Evolutionary conservation across 2,888 invertebrate genomes (phyloP).

Genomic region (Apodemia mormo): DNA sequence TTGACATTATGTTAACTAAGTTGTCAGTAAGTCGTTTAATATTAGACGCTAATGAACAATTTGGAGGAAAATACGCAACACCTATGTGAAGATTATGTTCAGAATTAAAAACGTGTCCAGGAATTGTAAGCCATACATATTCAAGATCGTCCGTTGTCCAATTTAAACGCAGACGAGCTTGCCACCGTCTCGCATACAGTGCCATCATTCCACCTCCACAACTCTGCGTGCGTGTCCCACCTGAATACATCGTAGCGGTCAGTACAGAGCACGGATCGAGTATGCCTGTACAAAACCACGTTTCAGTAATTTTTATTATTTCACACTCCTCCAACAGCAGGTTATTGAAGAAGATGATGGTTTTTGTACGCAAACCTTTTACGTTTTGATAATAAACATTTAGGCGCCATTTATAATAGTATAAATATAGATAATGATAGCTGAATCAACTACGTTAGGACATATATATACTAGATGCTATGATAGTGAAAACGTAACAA

Average conservation of each 20-base stretch:
- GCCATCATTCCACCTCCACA: constrained; percentile 27
- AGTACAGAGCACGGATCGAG: constrained; percentile 21
- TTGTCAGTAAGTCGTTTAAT: not conserved
- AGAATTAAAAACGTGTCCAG: not conserved
- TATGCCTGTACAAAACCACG: constrained; percentile 24
- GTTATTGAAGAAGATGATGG: constrained; percentile 23
- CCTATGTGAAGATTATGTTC: constrained; percentile 21
- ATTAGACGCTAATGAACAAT: not conserved
- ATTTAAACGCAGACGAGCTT: constrained; percentile 21
- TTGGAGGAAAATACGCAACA: constrained; percentile 23
- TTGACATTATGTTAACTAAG: not conserved
- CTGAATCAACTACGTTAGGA: not conserved
- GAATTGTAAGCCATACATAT: constrained; percentile 22
- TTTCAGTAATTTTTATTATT: constrained; percentile 22
- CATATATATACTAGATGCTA: no score
- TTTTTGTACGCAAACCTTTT: constrained; percentile 23
- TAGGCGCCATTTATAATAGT: constrained; percentile 11
- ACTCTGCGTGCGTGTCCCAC: not conserved
- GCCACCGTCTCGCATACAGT: constrained; percentile 11
- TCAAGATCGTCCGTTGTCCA: constrained; percentile 19
- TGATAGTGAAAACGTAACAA: no score
- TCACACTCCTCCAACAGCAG: constrained; percentile 9
- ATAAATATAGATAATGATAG: not conserved
- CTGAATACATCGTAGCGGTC: constrained; percentile 20
- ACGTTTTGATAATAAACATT: constrained; percentile 13